phyloP scores from a whole-genome alignment of 2,888 invertebrate species.

The Xanthorhoe spadicearia region DNA sequence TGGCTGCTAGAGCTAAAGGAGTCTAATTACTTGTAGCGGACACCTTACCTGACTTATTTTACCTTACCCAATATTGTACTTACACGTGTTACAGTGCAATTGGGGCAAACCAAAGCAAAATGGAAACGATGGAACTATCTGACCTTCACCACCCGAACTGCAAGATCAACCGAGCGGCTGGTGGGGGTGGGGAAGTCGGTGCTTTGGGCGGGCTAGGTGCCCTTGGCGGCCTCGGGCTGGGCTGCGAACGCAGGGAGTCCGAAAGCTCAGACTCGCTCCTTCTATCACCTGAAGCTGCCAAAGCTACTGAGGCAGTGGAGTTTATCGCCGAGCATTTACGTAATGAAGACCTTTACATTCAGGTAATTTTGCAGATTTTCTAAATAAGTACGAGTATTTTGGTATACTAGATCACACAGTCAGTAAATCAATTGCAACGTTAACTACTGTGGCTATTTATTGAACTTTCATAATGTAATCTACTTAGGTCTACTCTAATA shows the following conservation, averaged over 20 bases:
- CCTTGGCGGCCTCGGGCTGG: constrained; percentile 86
- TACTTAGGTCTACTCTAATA: not conserved
- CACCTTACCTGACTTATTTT: too few species aligned
- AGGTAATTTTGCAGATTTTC: constrained; percentile 84
- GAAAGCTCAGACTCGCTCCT: constrained; percentile 96
- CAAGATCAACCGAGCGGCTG: constrained; percentile 94
- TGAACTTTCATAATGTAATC: not conserved
- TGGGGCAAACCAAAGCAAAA: constrained; percentile 91
- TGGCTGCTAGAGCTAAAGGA: too few species aligned
- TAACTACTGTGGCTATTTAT: not conserved
- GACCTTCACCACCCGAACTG: constrained; percentile 98
- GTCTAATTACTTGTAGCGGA: too few species aligned
- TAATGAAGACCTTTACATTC: constrained; percentile 99
- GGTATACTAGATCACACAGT: not conserved
- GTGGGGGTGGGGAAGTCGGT: constrained; percentile 80
- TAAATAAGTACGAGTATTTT: not conserved
- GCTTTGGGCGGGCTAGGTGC: constrained; percentile 85
- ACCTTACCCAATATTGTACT: constrained; percentile 1
- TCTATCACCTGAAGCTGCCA: constrained; percentile 95
- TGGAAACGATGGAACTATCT: constrained; percentile 96
- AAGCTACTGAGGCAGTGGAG: constrained; percentile 98
- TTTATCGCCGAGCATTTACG: constrained; percentile 99
- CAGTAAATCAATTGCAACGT: not conserved
- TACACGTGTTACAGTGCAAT: constrained; percentile 81
- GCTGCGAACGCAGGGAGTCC: constrained; percentile 92